Conservation (phyloP, 2,888 invertebrate species). For the Villa cingulata region DNA sequence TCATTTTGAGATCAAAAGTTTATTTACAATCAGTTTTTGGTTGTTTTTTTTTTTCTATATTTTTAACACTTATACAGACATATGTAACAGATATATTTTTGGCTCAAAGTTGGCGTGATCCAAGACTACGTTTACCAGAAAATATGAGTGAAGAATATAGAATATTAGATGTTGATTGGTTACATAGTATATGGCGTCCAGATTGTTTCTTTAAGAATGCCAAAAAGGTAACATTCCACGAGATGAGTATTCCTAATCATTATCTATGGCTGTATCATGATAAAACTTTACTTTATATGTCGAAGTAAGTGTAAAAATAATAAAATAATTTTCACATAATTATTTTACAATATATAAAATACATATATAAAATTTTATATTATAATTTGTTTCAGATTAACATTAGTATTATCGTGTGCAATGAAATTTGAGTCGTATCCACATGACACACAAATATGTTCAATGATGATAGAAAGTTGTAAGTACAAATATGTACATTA, state of each 20-base stretch:
- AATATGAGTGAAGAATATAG: slow-evolving; percentile 88
- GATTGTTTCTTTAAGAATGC: slow-evolving; percentile 91
- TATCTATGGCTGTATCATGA: slow-evolving; percentile 86
- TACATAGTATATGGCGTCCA: slow-evolving; percentile 82
- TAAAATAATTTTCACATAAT: too few species aligned
- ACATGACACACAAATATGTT: slow-evolving; percentile 85
- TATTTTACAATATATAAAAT: too few species aligned
- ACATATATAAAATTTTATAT: too few species aligned
- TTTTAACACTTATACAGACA: slow-evolving; percentile 44
- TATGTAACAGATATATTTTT: slow-evolving; percentile 87
- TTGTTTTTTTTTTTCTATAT: slow-evolving; percentile 2
- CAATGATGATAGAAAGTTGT: slow-evolving; percentile 91
- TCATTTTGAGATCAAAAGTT: not conserved
- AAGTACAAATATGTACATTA: slow-evolving; percentile 37
- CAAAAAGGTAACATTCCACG: slow-evolving; percentile 85
- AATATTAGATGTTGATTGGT: slow-evolving; percentile 78
- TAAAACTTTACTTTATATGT: slow-evolving; percentile 83
- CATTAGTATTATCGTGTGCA: slow-evolving; percentile 74
- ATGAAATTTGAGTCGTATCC: slow-evolving; percentile 88
- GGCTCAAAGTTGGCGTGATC: slow-evolving; percentile 87
- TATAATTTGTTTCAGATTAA: slow-evolving; percentile 44
- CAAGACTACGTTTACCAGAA: slow-evolving; percentile 74
- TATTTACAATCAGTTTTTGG: not conserved
- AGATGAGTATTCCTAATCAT: slow-evolving; percentile 90
- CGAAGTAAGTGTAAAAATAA: slow-evolving; percentile 50